phyloP scores from a whole-genome alignment of 1,140 invertebrate species.

The Brachionus plicatilis region DNA sequence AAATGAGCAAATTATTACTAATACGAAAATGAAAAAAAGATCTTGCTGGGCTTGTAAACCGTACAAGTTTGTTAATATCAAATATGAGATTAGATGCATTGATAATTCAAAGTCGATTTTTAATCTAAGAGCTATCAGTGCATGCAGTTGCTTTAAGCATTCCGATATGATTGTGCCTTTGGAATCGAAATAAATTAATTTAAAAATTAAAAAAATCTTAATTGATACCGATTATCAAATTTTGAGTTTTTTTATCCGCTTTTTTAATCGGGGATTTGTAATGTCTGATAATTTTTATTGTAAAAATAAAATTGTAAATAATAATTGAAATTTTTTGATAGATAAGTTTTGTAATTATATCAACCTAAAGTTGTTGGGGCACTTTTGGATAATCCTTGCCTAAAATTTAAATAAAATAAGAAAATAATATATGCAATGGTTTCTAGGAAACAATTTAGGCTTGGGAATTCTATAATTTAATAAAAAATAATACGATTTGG shows the following conservation, averaged over 20 bases:
- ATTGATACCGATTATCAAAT: background rate
- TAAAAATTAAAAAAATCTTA: background rate
- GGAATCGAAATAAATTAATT: background rate
- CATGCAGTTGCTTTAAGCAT: constrained; percentile 38
- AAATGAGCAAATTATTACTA: background rate
- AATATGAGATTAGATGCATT: constrained; percentile 4
- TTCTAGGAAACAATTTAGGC: background rate
- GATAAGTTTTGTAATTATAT: too few relatives aligned
- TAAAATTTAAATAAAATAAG: background rate
- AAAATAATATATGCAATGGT: background rate
- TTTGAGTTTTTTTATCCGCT: background rate
- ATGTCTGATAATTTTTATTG: background rate
- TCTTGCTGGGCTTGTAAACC: constrained; percentile 33
- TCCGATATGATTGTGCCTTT: constrained; percentile 18
- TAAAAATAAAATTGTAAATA: background rate
- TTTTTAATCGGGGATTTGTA: background rate
- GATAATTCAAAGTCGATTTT: constrained; percentile 3
- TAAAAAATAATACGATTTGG: background rate
- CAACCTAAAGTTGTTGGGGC: too few relatives aligned
- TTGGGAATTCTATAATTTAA: background rate
- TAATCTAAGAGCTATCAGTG: constrained; percentile 10
- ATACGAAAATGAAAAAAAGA: constrained; percentile 16
- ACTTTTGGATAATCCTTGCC: background rate
- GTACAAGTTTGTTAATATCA: constrained; percentile 21
- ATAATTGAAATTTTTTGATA: background rate